Evolutionary conservation across 2,797 vertebrate species (phyloP), one percentile per base, ranked within the genome.

Genomic region (Mycteria americana): DNA sequence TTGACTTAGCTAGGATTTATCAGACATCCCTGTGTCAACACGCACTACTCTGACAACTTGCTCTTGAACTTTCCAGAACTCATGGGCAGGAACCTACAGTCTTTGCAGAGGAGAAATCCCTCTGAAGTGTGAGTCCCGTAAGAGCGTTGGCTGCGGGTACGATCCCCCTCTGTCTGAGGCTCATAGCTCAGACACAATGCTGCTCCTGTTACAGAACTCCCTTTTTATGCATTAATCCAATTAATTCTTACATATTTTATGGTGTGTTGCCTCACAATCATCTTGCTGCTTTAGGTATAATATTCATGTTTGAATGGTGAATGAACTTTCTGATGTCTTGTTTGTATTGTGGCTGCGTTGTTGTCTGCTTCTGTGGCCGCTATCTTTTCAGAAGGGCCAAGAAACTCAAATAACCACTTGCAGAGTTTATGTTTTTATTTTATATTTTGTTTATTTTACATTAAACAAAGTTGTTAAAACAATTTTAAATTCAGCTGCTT

Each of bases 141-240:
- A 25, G 25, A 68, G 0, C 8, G 2, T 6, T 1, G 10, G 9
- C 22, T 70, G 25, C 19, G 16, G n/a, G 10, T 41, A 45, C 0
- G 1, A 72, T 5, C 18, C 8, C 2, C 4, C 4, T 13, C 12
- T 74, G 35, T 70, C 23, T 25, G 72, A 60, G 31, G 6, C 41
- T 87, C 0, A 0, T 17, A 74, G 24, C 24, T 88, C 48, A 53
- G 45, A 45, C 83, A 22, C 3, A 54, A 3, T 2, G 11, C 28
- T 57, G 27, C 31, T 76, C 46, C 31, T 80, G 24, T 43, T 56
- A 23, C 12, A 72, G 19, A 41, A 17, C 13, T 85, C 35, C 6
- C 9, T 67, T 37, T 15, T 37, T 30, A 8, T 11, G 2, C 7
- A 21, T n/a, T 62, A 54, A 70, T 48, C 19, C 22, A 65, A 43